Base-by-base conservation (phyloP, 2,797 vertebrate species). In the Aphelocoma californica region DNA sequence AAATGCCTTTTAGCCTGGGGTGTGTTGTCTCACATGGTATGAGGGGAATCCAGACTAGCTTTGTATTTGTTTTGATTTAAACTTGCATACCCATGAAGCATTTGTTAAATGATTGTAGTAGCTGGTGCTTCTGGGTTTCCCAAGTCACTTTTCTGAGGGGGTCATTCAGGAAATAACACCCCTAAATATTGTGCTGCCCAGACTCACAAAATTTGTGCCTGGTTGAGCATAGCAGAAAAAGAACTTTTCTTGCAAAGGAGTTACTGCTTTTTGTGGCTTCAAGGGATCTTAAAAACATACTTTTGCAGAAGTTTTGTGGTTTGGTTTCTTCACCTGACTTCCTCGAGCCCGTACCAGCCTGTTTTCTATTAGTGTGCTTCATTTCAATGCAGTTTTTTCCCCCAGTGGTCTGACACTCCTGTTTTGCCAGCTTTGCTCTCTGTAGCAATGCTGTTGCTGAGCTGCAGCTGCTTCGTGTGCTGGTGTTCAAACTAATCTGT, bases 161-260 rank as follows among this genome's bases (percentile, higher is more conserved):
- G 91, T 64, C 81, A 50, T 90, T 97, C 95, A 96, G 97, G 97
- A 97, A 82, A 95, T 96, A 61, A 67, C 79, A 82, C 81, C 31
- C 44, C 47, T 72, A 60, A 62, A 72, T 62, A 16, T 1, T 42
- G 26, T 9, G 2, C 38, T 90, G 94, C 62, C 79, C 90, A 71
- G 36, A 8, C 18, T 42, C 15, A 9, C 0, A 1, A 7, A 42
- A 48, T 25, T 42, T 1, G 0, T 28, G 58, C 58, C 71, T 18
- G 61, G 78, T 42, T 42, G 74, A 71, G 48, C 28, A 32, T 50
- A 25, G 62, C 23, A 86, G 58, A 61, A 60, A 32, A 72, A 24
- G 10, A 34, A 54, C 67, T 48, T 82, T n/a, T 67, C 81, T 42
- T 31, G 71, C 47, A 31, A 31, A 29, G 31, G 65, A 45, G 61